Conservation (phyloP, 1,140 invertebrate species). For the Camponotus pennsylvanicus region DNA sequence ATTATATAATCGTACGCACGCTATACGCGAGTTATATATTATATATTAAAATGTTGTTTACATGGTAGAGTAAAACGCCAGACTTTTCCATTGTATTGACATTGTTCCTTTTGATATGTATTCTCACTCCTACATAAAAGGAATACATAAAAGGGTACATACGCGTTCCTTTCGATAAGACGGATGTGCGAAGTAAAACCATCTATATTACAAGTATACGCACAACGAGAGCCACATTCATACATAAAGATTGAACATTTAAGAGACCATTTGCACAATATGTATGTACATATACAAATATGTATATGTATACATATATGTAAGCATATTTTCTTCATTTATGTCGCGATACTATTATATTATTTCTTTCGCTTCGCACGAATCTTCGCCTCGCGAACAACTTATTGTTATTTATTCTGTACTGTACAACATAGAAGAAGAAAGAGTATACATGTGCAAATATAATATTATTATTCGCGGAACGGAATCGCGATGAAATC, state of each 20-base stretch:
- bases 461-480: not conserved
- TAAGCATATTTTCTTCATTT: conserved; percentile 23
- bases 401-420: conserved; percentile 38
- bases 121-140: not conserved
- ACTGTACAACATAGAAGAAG: not conserved
- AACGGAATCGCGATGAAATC: conserved; percentile 37
- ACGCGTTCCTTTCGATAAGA: conserved; percentile 3
- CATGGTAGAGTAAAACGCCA: conserved; percentile 25
- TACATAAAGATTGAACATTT: conserved; percentile 1
- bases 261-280: not conserved
- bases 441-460: not conserved
- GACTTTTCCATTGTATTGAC: conserved; percentile 29
- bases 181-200: conserved; percentile 34
- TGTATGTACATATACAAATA: conserved; percentile 33
- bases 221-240: conserved; percentile 48
- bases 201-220: conserved; percentile 39
- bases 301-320: not conserved
- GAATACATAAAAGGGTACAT: conserved; percentile 33
- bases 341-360: conserved; percentile 13
- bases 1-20: conserved; percentile 53
- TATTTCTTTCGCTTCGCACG: not conserved
- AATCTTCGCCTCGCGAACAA: conserved; percentile 7
- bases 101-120: conserved; percentile 34
- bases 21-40: conserved; percentile 44
- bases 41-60: conserved; percentile 45